Evolutionary conservation across 1,140 invertebrate species (phyloP), one percentile per base, ranked within the genome.

Genomic region (Bombus polaris): DNA sequence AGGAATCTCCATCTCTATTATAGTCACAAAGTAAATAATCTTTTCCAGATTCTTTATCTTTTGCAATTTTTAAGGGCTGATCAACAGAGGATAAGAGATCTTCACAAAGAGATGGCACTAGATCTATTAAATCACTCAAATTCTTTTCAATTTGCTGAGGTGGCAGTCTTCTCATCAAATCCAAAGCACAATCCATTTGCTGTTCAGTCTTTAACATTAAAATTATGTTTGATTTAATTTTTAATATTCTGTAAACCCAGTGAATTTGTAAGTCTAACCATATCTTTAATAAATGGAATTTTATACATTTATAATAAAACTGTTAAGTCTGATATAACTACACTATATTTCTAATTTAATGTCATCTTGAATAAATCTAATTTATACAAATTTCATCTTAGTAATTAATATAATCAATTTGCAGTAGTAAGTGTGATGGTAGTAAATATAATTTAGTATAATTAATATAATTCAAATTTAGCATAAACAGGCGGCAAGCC

Each of bases 91-190:
- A 99, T 12, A 99, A 95, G 82, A 99, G 96, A 95, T 99, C 99
- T 95, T 99, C 99, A 94, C 99, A 99, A 65, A 99, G 96, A 94
- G 97, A 97, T 68, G 99, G 99, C 81, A 99, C 98, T 93, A 99
- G 96, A 95, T 99, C 99, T 91, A 99, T 99, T 89, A 99, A 96
- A 96, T 99, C 99, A 95, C 98, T 98, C 72, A 99, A 96, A 96
- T 99, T 99, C 94, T 99, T 99, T 94, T 99, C 99, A 92, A 99
- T 99, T 95, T 99, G 98, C 95, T 99, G 99, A 87, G 99, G 99
- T 89, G 99, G 99, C 92, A 99, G 95, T 91, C 99, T 97, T 91
- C 99, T 96, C 99, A 99, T 99, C 92, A 99, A 96, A 96, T 99
- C 99, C 91, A 99, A 95, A 66, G 99, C 99, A 96, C 98, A 99